Percentiles rank a stretch among this genome's conserved stretches.
Conservation (phyloP, 2,888 invertebrate genomes). For the Agapostemon virescens region DNA sequence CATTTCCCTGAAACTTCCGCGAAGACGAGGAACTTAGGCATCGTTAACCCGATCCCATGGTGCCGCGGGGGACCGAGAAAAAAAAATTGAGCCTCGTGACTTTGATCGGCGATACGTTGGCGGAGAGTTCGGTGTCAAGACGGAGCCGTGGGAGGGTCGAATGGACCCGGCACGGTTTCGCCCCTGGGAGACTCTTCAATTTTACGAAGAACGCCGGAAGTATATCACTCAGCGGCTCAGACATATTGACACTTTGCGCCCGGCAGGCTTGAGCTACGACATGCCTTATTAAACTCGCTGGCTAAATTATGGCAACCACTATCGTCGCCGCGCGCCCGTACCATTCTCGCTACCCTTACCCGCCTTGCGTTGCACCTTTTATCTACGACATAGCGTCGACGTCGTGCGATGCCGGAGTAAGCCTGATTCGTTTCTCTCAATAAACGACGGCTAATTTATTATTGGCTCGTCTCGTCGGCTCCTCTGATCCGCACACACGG, state of each 20-base stretch:
- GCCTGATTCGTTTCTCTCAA: slow-evolving; percentile 12
- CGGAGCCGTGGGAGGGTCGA: slow-evolving; percentile 36
- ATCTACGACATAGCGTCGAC: slow-evolving; percentile 24
- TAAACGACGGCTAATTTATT: not conserved
- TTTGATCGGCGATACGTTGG: slow-evolving; percentile 62
- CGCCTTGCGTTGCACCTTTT: slow-evolving; percentile 36
- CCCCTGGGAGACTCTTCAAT: slow-evolving; percentile 69
- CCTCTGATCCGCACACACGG: not conserved
- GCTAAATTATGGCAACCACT: slow-evolving; percentile 76
- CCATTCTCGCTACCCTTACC: slow-evolving; percentile 36
- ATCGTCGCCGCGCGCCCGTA: slow-evolving; percentile 56
- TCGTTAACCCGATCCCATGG: slow-evolving; percentile 58
- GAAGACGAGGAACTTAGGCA: slow-evolving; percentile 31
- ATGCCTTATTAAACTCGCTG: slow-evolving; percentile 77
- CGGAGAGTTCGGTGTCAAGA: slow-evolving; percentile 40
- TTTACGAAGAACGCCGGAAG: slow-evolving; percentile 74
- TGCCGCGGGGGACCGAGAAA: not conserved
- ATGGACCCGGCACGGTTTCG: slow-evolving; percentile 50
- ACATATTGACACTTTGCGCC: slow-evolving; percentile 77
- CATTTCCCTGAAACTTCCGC: slow-evolving; percentile 21
- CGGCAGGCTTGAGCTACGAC: slow-evolving; percentile 71
- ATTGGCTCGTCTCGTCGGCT: not conserved
- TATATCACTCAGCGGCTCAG: slow-evolving; percentile 77
- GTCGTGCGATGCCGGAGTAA: not conserved
- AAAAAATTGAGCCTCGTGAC: slow-evolving; percentile 38